Conservation (phyloP, 2,113 vertebrate genomes). For the Cnemophilus loriae region DNA sequence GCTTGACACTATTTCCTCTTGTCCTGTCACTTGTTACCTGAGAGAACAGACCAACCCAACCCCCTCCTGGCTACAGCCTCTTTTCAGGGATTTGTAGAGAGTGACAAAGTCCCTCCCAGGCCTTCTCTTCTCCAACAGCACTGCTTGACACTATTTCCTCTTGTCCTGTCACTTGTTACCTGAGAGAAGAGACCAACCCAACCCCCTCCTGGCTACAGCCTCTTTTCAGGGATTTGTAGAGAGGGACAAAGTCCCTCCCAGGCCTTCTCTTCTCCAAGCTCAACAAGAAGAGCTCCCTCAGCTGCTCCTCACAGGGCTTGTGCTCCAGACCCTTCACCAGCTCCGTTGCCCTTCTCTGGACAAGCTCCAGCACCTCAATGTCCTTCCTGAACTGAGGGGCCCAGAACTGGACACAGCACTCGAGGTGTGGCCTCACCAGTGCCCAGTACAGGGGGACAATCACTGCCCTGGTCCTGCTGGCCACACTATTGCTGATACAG, state of each 20-base stretch:
- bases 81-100: neutral
- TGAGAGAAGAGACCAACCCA: neutral
- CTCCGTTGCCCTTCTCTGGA: rapidly evolving
- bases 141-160: neutral
- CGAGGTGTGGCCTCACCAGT: neutral
- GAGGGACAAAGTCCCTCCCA: neutral
- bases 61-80: neutral
- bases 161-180: neutral
- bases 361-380: rapidly evolving
- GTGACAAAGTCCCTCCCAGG: neutral
- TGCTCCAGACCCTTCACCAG: neutral
- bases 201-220: rapidly evolving
- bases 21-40: neutral
- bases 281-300: rapidly evolving
- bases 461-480: neutral
- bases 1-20: neutral
- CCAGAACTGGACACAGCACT: neutral
- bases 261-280: neutral
- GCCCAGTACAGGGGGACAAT: rapidly evolving
- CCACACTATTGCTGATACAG: neutral
- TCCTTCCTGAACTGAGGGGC: rapidly evolving
- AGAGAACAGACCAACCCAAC: neutral
- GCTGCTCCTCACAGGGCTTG: neutral
- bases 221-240: neutral
- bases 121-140: neutral